Evolutionary conservation across 2,888 invertebrate genomes (phyloP).

Genomic region (Unio delphinus): DNA sequence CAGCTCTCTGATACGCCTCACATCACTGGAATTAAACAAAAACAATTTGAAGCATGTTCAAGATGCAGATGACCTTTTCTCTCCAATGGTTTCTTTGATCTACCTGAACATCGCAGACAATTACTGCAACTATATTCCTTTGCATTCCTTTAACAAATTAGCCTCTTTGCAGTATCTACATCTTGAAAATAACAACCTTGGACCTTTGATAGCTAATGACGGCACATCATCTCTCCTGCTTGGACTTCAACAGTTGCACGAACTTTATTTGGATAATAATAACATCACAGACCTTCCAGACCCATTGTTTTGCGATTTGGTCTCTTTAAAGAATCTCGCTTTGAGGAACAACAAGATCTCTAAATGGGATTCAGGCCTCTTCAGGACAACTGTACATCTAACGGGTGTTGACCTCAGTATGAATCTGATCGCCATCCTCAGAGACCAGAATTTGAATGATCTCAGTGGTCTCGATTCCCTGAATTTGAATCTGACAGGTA

Average conservation of each 20-base stretch:
- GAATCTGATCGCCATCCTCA: conserved; percentile 62
- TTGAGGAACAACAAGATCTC: conserved; percentile 80
- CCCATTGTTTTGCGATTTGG: conserved; percentile 76
- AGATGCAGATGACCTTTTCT: conserved; percentile 25
- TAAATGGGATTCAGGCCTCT: conserved; percentile 23
- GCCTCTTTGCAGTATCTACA: conserved; percentile 20
- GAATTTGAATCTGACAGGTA: conserved; percentile 80
- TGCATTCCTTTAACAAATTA: conserved; percentile 17
- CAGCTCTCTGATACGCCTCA: conserved; percentile 74
- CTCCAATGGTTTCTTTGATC: conserved; percentile 25
- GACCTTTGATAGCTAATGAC: conserved; percentile 25
- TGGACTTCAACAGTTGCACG: conserved; percentile 23
- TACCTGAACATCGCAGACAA: conserved; percentile 38
- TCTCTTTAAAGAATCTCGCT: conserved; percentile 76
- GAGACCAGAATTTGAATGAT: conserved; percentile 73
- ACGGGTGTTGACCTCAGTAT: conserved; percentile 49
- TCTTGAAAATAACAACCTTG: conserved; percentile 35
- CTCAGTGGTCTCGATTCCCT: conserved; percentile 78
- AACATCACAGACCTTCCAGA: conserved; percentile 56
- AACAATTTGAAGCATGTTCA: conserved; percentile 59
- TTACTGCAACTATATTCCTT: conserved; percentile 19
- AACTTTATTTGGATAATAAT: conserved; percentile 59
- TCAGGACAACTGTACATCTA: conserved; percentile 10
- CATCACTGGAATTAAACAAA: conserved; percentile 83
- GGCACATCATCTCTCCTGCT: conserved; percentile 19